Base-by-base conservation (phyloP, 2,113 vertebrate species). In the Dasyornis broadbenti region DNA sequence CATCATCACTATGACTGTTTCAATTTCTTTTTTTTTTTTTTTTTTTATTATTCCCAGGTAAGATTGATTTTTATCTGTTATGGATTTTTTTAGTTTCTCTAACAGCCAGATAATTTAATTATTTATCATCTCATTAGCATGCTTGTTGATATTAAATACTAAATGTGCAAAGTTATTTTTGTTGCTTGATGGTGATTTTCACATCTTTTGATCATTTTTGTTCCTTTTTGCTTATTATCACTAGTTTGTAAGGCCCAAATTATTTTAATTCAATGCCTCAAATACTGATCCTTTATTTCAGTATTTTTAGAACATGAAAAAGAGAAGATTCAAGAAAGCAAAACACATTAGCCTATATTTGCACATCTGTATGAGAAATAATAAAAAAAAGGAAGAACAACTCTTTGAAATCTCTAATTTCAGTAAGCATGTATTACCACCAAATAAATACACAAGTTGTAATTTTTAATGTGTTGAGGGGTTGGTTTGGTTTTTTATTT, bases 71-170 rank as follows among this genome's bases (percentile, higher is more conserved):
- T 95, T 94, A 16, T 71, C 28, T 73, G 27, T 21, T 91, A n/a
- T 4, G 6, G 2, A 1, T 49, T 95, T 87, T 75, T 73, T 45
- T 64, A 27, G 42, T 78, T 76, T 85, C 31, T 89, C 45, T 37
- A 87, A 65, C 14, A 81, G 80, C 26, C 65, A 93, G 40, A 33
- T 72, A 85, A 84, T 88, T 96, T 93, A 95, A 96, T 96, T 95
- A 95, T 96, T 94, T 95, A 92, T 95, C 23, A 85, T 65, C 44
- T 37, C 11, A 75, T 97, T 96, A 94, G 68, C 39, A 91, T 89
- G 40, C 57, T 75, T 89, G 57, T 42, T 71, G 68, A 35, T 75
- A 40, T 82, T 52, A 49, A 91, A 53, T 56, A 73, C 56, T 87
- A 91, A 93, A 66, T 47, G 18, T 44, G 15, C 44, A 64, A 84